Conservation (phyloP, 2,888 invertebrate genomes). For the Melieria picta region DNA sequence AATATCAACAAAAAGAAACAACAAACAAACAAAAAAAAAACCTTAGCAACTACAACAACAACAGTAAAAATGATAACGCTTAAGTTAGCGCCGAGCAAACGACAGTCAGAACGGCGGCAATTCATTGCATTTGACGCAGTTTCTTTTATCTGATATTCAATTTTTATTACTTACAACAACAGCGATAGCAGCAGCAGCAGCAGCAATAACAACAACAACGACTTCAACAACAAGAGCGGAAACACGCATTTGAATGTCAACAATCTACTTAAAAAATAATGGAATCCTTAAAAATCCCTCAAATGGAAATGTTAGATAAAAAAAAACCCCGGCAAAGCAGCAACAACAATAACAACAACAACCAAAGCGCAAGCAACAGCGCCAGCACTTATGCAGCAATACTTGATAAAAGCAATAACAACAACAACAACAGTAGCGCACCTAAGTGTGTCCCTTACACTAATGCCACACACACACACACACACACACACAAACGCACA, state of each 20-base stretch:
- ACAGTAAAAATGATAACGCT: not conserved
- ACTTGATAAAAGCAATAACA: not conserved
- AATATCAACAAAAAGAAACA: not conserved
- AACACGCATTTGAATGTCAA: constrained; percentile 39
- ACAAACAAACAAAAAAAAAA: not conserved
- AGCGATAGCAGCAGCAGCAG: not conserved
- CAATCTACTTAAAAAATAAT: constrained; percentile 22
- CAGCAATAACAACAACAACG: not conserved
- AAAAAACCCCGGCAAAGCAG: not conserved
- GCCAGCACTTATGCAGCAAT: not conserved
- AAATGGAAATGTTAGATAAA: constrained; percentile 11
- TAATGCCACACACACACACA: constrained; percentile 1
- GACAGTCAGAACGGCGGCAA: constrained; percentile 10
- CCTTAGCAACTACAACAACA: constrained; percentile 9
- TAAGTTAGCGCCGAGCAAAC: not conserved
- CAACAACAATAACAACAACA: no score
- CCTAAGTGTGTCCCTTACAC: not conserved
- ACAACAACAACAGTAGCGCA: not conserved
- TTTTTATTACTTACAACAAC: constrained; percentile 23
- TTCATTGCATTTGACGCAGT: constrained; percentile 34
- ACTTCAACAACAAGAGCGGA: no score
- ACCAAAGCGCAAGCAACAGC: no score
- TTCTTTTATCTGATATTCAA: constrained; percentile 42
- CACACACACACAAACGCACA: not conserved
- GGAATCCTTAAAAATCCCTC: constrained; percentile 7